phyloP scores from a whole-genome alignment of 1,140 invertebrate genomes.

The silkworm (Bombyx mori) region ASM3026992v2 NC_085109.1:8729001-8729500 shows the following conservation, averaged over 20 bases:
- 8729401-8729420: no score
- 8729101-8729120: background rate
- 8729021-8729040: no score
- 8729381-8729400: no score
- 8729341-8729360: conserved; percentile 20
- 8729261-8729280: conserved; percentile 52
- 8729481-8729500: no score
- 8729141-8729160: conserved; percentile 44
- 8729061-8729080: no score
- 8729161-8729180: conserved; percentile 30
- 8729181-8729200: conserved; percentile 35
- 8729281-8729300: conserved; percentile 48
- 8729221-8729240: conserved; percentile 23
- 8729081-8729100: no score
- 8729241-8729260: conserved; percentile 44
- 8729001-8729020: no score
- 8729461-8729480: no score
- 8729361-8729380: conserved; percentile 3
- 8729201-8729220: conserved; percentile 46
- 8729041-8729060: no score
- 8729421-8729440: no score
- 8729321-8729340: conserved; percentile 35
- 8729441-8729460: no score
- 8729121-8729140: conserved; percentile 43
- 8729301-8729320: conserved; percentile 33